Evolutionary conservation across 2,888 invertebrate species (phyloP), one percentile per base, ranked within the genome.

Genomic region (Gymnocheta viridis): DNA sequence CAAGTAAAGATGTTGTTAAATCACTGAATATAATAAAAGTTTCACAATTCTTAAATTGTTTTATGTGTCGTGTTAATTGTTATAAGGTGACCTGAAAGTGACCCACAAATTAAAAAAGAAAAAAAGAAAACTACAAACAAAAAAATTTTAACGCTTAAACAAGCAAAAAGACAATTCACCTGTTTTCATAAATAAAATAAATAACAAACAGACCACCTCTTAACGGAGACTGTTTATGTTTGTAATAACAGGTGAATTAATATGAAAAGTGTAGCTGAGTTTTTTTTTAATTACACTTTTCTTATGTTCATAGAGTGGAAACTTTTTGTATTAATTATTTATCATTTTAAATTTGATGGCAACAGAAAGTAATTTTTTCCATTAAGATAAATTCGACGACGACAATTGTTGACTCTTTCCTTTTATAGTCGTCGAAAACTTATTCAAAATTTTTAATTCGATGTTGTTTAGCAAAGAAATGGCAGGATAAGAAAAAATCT

Each of bases 61-160:
- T 84, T 80, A 81, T 81, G 80, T 84, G 80, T 76, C 76, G 66
- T 70, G 83, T 77, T 84, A 84, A 81, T 84, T 84, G 80, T 81
- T 73, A 54, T 73, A 77, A 80, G 67, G 60, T 81, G 80, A 84
- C 83, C 83, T 32, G 73, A 81, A 81, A 84, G 27, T 81, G 80
- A 84, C 83, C 83, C 77, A 84, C 80, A 67, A 77, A 62, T 66
- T 24, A 81, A 29, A 74, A 51, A 32, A 35, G 3, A 22, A 6
- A 51, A 51, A 14, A 51, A 22, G 10, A 22, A 27, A 27, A 27
- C 5, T n/a, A n/a, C n/a, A n/a, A n/a, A n/a, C 9, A 51, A 29
- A 27, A 64, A 29, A 74, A 47, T 17, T 47, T 49, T 19, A 62
- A 56, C 10, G 24, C 32, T 38, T 29, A 22, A 66, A 41, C 62